A percentile compares a stretch with the other conserved stretches of the same genome.
Conservation (phyloP, 1,140 invertebrate genomes). For the Dendroctonus ponderosae region DNA sequence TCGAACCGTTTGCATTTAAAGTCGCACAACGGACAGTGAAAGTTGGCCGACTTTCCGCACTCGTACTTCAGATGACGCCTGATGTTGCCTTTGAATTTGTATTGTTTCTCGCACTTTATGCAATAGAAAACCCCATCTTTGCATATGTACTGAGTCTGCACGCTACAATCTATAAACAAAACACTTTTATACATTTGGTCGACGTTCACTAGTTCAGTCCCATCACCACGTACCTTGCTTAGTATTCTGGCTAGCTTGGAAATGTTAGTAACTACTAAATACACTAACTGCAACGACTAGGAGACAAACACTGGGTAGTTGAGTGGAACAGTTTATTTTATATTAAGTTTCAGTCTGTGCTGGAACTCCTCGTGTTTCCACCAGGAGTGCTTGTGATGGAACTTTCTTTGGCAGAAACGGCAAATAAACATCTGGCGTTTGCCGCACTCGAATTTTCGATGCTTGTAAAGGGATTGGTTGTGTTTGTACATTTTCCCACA, state of each 20-base stretch:
- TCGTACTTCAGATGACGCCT: conserved; percentile 41
- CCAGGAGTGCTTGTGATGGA: conserved; percentile 38
- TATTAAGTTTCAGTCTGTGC: background rate
- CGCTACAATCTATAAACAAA: conserved; percentile 14
- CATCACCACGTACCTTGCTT: conserved; percentile 28
- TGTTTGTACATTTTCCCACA: too few relatives aligned
- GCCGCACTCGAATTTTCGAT: conserved; percentile 59
- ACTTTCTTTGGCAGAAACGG: conserved; percentile 41
- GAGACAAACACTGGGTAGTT: too few relatives aligned
- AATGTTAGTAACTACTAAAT: conserved; percentile 7
- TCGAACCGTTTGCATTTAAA: conserved; percentile 48
- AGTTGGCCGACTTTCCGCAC: conserved; percentile 50
- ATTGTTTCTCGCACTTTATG: conserved; percentile 37
- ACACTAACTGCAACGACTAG: too few relatives aligned
- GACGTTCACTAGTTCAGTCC: background rate
- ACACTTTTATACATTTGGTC: too few relatives aligned
- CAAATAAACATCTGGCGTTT: conserved; percentile 57
- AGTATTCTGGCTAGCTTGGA: background rate
- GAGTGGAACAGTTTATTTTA: too few relatives aligned
- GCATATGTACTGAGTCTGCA: conserved; percentile 32
- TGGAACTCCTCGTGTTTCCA: conserved; percentile 30
- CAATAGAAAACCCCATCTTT: conserved; percentile 37
- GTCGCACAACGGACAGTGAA: conserved; percentile 50
- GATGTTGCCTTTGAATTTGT: conserved; percentile 42
- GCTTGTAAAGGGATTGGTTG: too few relatives aligned